A percentile compares a stretch with the other conserved stretches of the same genome.
Conservation (phyloP, 2,113 vertebrate genomes). For the Choloepus hoffmanni region DNA sequence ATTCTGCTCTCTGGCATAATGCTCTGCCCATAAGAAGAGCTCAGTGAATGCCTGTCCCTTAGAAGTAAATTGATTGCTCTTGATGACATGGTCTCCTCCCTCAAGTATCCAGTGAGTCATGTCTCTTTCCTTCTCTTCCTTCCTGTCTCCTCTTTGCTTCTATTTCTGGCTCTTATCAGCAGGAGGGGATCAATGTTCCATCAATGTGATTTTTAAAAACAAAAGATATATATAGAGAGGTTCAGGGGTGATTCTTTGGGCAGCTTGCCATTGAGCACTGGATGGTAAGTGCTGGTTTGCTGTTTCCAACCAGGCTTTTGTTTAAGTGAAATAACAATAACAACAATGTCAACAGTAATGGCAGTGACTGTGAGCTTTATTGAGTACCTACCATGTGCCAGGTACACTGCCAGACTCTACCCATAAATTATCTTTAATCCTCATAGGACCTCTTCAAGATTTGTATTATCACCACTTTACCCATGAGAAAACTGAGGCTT, state of each 20-base stretch:
- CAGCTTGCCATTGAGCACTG: conserved; percentile 46
- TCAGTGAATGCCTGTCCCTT: conserved; percentile 39
- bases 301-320: conserved; percentile 29
- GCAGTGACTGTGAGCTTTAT: not conserved
- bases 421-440: not conserved
- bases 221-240: conserved; percentile 58
- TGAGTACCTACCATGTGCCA: not conserved
- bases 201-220: conserved; percentile 79
- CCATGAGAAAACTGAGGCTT: not conserved
- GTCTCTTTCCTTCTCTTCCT: conserved; percentile 53
- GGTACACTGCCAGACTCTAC: not conserved
- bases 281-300: not conserved
- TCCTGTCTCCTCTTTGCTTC: conserved; percentile 76
- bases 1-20: not conserved
- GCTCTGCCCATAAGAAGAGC: not conserved
- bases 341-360: not conserved
- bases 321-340: conserved; percentile 25
- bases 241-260: conserved; percentile 38
- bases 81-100: conserved; percentile 65
- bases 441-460: not conserved
- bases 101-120: conserved; percentile 76
- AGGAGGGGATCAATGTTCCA: conserved; percentile 69
- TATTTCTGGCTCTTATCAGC: conserved; percentile 78
- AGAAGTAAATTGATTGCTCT: conserved; percentile 63
- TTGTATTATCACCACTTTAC: not conserved